Conservation (phyloP, 1,140 invertebrate genomes). For the Neotoxoptera formosana region DNA sequence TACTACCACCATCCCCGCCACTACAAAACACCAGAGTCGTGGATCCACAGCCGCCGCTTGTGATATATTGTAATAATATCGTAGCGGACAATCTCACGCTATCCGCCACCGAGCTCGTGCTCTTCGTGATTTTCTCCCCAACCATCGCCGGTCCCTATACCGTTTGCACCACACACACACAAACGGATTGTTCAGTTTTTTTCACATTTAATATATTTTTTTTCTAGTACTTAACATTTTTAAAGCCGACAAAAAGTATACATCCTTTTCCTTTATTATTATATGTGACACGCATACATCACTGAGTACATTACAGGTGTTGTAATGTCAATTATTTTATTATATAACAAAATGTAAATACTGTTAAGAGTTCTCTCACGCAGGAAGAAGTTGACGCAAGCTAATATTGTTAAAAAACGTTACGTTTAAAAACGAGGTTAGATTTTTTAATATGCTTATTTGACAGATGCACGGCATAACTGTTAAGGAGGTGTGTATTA, state of each 20-base stretch:
- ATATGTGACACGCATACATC: too few species aligned
- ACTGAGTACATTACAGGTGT: too few species aligned
- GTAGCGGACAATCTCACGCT: conserved; percentile 40
- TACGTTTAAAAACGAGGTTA: too few species aligned
- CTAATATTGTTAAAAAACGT: too few species aligned
- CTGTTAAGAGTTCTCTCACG: too few species aligned
- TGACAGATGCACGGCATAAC: too few species aligned
- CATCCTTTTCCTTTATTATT: neutral
- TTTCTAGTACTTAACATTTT: neutral
- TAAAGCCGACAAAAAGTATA: neutral
- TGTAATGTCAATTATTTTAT: too few species aligned
- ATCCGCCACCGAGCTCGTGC: neutral
- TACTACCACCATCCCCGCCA: neutral
- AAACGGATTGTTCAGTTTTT: neutral
- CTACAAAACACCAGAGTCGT: neutral
- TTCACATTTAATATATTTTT: neutral
- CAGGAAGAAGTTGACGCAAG: too few species aligned
- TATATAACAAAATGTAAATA: too few species aligned
- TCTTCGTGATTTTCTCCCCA: conserved; percentile 43
- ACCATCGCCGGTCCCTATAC: neutral
- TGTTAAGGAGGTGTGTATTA: too few species aligned
- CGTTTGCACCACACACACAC: neutral
- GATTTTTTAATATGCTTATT: too few species aligned
- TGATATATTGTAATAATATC: conserved; percentile 56
- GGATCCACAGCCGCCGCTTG: neutral